These are phyloP conservation scores for Ophioninae sp. DNA, from an alignment of 2,888 invertebrate genomes.

Conservation along the genomic window DNA sequence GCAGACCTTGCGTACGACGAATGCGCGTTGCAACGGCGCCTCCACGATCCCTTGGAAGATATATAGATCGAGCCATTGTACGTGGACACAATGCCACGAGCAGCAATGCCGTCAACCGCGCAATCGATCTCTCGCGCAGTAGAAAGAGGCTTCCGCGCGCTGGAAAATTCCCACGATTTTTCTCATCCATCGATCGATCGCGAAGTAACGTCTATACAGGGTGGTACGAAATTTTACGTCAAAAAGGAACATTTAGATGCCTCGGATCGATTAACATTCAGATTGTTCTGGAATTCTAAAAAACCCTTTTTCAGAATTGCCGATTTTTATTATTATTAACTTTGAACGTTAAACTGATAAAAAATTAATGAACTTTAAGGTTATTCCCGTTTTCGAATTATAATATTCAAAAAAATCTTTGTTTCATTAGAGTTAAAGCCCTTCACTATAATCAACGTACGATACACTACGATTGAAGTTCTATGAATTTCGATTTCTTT, in stretches of 20 bases:
- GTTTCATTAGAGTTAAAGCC: no score
- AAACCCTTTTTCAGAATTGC: no score
- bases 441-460: no score
- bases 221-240: background rate
- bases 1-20: constrained; percentile 40
- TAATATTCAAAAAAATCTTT: no score
- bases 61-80: constrained; percentile 30
- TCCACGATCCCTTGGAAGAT: constrained; percentile 28
- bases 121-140: constrained; percentile 14
- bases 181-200: constrained; percentile 50
- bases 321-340: no score
- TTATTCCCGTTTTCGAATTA: no score
- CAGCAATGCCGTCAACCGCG: constrained; percentile 21
- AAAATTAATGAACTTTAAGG: no score
- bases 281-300: background rate
- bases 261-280: background rate
- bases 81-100: constrained; percentile 31
- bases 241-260: background rate
- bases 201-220: constrained; percentile 5
- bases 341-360: no score
- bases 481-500: no score
- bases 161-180: constrained; percentile 66
- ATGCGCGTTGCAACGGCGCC: constrained; percentile 27
- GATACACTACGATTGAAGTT: no score
- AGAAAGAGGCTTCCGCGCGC: constrained; percentile 48